Evolutionary conservation across 2,888 invertebrate genomes (phyloP).

Genomic region (Saturnia pavonia): DNA sequence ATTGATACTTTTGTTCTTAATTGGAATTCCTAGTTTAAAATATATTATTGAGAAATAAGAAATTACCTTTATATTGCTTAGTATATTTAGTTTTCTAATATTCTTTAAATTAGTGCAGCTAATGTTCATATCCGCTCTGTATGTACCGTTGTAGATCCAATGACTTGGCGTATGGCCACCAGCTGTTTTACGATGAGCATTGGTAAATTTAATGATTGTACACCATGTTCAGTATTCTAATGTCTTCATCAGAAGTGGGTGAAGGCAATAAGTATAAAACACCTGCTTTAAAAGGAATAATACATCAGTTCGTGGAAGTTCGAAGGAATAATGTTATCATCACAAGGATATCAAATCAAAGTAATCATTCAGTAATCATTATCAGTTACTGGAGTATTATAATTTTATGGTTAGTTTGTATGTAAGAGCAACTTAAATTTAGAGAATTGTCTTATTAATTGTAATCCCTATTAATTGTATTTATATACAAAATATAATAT

Average conservation of each 20-base stretch:
- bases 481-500: not conserved
- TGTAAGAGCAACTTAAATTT: not conserved
- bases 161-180: slow-evolving; percentile 51
- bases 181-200: slow-evolving; percentile 41
- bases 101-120: not conserved
- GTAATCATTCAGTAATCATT: not conserved
- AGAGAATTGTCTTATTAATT: not conserved
- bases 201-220: slow-evolving; percentile 7
- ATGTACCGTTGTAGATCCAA: slow-evolving; percentile 16
- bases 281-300: not conserved
- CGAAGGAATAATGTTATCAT: not conserved
- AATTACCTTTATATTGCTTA: not conserved
- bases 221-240: slow-evolving; percentile 21
- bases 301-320: not conserved
- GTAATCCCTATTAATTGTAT: not conserved
- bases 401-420: too few species aligned
- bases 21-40: too few species aligned
- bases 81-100: not conserved
- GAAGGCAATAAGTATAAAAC: slow-evolving; percentile 14
- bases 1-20: too few species aligned
- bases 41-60: too few species aligned
- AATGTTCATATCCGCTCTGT: not conserved
- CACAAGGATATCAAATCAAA: too few species aligned
- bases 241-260: slow-evolving; percentile 3
- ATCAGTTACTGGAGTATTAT: not conserved